phyloP scores from a whole-genome alignment of 2,113 vertebrate species.

The Eurystomus gularis region DNA sequence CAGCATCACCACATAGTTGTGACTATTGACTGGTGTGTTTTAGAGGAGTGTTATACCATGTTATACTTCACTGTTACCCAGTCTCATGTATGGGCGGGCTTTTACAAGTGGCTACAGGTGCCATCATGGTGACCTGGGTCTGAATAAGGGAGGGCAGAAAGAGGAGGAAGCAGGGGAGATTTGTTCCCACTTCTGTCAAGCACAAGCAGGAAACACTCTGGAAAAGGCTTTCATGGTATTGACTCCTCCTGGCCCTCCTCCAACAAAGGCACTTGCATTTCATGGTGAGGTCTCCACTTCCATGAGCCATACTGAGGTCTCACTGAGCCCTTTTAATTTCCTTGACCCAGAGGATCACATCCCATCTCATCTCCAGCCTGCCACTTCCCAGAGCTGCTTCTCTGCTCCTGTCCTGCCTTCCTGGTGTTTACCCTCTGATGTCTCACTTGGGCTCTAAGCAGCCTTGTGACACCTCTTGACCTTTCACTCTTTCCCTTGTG shows the following conservation, averaged over 20 bases:
- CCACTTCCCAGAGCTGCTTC: not conserved
- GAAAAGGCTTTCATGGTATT: not conserved
- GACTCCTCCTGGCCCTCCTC: not conserved
- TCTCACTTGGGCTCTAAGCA: not conserved
- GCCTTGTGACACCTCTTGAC: not conserved
- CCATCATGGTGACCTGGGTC: not conserved
- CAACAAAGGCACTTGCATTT: not conserved
- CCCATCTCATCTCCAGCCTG: not conserved
- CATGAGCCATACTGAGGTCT: not conserved
- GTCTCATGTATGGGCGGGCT: not conserved
- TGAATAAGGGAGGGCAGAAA: not conserved
- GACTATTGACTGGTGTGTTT: not conserved
- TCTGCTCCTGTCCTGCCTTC: not conserved
- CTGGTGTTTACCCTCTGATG: rapidly evolving
- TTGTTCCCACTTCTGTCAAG: not conserved
- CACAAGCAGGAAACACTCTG: not conserved
- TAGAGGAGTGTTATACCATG: rapidly evolving
- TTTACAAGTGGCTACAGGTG: not conserved
- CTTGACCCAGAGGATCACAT: not conserved
- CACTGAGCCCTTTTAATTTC: not conserved
- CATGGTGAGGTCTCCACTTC: not conserved
- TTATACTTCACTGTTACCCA: not conserved
- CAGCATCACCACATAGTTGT: not conserved
- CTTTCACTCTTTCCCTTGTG: not conserved
- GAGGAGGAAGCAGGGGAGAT: not conserved